Evolutionary conservation across 2,888 invertebrate species (phyloP), one percentile per base, ranked within the genome.

Genomic region (Eristalinus aeneus): DNA sequence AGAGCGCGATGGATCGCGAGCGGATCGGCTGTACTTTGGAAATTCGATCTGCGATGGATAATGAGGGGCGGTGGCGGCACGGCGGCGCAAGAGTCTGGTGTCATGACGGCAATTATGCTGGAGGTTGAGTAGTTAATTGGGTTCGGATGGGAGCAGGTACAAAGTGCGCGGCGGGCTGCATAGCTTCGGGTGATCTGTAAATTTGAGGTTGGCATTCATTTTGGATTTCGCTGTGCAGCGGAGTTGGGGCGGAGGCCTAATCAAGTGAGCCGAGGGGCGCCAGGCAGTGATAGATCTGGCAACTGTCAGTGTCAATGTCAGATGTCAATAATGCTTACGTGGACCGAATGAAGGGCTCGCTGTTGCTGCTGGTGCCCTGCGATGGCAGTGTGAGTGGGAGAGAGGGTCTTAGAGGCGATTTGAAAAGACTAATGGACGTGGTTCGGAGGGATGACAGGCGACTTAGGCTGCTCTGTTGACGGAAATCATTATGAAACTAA

Each of bases 81-180:
- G 20, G 20, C 54, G n/a, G n/a, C n/a, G 34, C 32, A 31, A 23
- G 64, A 75, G 71, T 80, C 54, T 64, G 75, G 68, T 85, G 84
- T 80, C 80, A 80, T 76, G 84, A 76, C 63, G 80, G 71, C 84
- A 85, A 80, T 76, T 75, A 76, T 80, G 36, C 65, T 79, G 10
- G 65, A 72, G 56, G 68, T 80, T 80, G 80, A 85, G 80, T 72
- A 80, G 75, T 75, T 80, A 85, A 85, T 85, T 76, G 72, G 84
- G 64, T 74, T 39, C 78, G 77, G 77, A 73, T 79, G 69, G 64
- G 60, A 83, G 61, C 79, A 65, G 78, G 78, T 69, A 58, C 46
- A 27, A 23, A 23, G 56, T 12, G 56, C 11, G 23, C 23, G 4
- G 56, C 6, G 10, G 9, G 56, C 39, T 46, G 5, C n/a, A 16